Conservation (phyloP, 2,888 invertebrate species). For the Meliscaeva auricollis region DNA sequence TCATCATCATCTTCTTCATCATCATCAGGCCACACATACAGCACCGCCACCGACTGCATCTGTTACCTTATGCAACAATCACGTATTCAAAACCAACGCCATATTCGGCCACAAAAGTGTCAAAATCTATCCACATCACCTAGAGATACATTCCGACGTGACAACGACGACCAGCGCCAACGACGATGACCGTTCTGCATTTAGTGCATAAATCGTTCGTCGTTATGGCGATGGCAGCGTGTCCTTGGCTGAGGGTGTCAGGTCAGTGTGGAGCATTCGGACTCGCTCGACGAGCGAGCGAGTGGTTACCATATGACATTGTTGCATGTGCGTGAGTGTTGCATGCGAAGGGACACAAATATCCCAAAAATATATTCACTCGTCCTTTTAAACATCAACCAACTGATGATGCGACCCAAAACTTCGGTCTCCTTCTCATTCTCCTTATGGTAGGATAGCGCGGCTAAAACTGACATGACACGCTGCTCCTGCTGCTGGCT, state of each 20-base stretch:
- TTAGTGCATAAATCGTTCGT: constrained; percentile 64
- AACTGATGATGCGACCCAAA: constrained; percentile 31
- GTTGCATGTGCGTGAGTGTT: constrained; percentile 47
- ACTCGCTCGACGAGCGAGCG: not conserved
- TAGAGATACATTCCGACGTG: constrained; percentile 67
- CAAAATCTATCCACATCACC: constrained; percentile 80
- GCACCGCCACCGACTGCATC: constrained; percentile 62
- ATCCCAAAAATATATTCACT: constrained; percentile 45
- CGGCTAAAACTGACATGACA: constrained; percentile 65
- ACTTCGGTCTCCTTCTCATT: constrained; percentile 51
- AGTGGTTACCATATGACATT: constrained; percentile 46
- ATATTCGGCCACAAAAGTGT: constrained; percentile 78
- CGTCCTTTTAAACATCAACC: constrained; percentile 20
- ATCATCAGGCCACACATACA: constrained; percentile 19
- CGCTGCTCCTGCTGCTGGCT: constrained; percentile 42
- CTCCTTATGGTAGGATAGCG: too few species aligned
- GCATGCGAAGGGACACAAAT: constrained; percentile 39
- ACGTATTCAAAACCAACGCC: constrained; percentile 53
- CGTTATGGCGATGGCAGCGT: constrained; percentile 11
- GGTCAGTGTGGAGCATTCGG: constrained; percentile 14
- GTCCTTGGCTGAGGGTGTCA: constrained; percentile 40
- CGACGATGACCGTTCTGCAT: constrained; percentile 15
- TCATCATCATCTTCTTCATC: constrained; percentile 22
- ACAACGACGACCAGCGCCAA: not conserved
- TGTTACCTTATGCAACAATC: constrained; percentile 61